phyloP scores from a whole-genome alignment of 2,888 invertebrate genomes.

The Macaria notata region DNA sequence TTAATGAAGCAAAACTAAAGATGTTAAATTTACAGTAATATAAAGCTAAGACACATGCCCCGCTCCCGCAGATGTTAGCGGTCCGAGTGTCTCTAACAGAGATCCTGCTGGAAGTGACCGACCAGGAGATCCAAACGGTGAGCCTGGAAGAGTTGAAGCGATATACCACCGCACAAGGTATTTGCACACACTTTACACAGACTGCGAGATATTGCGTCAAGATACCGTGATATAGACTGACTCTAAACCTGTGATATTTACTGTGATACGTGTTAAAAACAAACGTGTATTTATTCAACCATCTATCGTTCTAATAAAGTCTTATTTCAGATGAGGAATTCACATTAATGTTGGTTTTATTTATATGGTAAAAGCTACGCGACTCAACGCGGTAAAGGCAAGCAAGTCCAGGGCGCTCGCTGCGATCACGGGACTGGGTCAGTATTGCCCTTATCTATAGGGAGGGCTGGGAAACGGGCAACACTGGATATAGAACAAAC shows the following conservation, averaged over 20 bases:
- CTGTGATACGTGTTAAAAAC: slow-evolving; percentile 41
- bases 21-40: too few relatives aligned
- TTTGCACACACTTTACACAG: slow-evolving; percentile 42
- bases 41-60: too few relatives aligned
- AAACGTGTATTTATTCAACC: slow-evolving; percentile 51
- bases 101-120: slow-evolving; percentile 96
- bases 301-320: slow-evolving; percentile 62
- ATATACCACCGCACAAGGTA: slow-evolving; percentile 93
- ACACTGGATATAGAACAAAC: too few relatives aligned
- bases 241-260: slow-evolving; percentile 54
- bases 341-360: slow-evolving; percentile 82
- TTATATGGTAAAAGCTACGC: slow-evolving; percentile 85
- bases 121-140: slow-evolving; percentile 92
- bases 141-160: slow-evolving; percentile 93
- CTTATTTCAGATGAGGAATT: slow-evolving; percentile 80
- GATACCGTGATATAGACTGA: slow-evolving; percentile 65
- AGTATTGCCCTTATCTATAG: slow-evolving; percentile 76
- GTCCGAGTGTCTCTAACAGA: slow-evolving; percentile 95
- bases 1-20: too few relatives aligned
- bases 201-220: slow-evolving; percentile 23
- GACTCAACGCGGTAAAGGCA: slow-evolving; percentile 86
- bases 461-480: slow-evolving; percentile 9
- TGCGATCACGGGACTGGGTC: slow-evolving; percentile 95
- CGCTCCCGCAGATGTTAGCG: slow-evolving; percentile 87
- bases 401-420: slow-evolving; percentile 94